Evolutionary conservation across 2,888 invertebrate genomes (phyloP), one percentile per base, ranked within the genome.

Genomic region (Stomorhina lunata): DNA sequence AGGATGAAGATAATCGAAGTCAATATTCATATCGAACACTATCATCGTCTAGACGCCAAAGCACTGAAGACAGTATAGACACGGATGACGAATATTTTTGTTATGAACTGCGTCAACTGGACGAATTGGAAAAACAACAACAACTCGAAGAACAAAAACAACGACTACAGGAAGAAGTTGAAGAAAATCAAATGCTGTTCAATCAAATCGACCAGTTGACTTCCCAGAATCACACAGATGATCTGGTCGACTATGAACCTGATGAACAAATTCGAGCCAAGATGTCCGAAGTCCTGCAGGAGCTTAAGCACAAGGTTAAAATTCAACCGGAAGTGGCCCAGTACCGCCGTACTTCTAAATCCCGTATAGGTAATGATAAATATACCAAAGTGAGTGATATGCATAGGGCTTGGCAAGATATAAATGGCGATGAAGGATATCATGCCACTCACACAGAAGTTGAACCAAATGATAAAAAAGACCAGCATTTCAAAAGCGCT

Each of bases 51-150:
- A 93, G 97, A 85, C 93, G 97, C 65, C 97, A 97, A 91, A 97
- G 97, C 88, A 97, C 97, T 0, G 97, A 97, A 92, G 97, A 97
- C 86, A 96, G 96, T 87, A 97, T 97, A 76, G 97, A 97, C 89
- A 96, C 96, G 27, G 97, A 97, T 91, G 97, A 97, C 88, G 97
- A 97, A 90, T 97, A 97, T 95, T 97, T 97, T 87, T 96, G 96
- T 86, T 97, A 97, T 89, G 97, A 97, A 89, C 90, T 97, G 76
- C 92, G 96, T 72, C 96, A 97, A 90, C 91, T 97, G 37, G 96
- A 97, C 91, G 96, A 97, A 91, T 93, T 97, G 91, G 97, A 97
- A 90, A 93, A 95, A 83, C 95, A 84, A 15, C 32, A 55, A 17
- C 32, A 17, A 3, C n/a, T 71, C 7, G 37, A 48, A 25, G 15